Evolutionary conservation across 2,797 vertebrate genomes (phyloP), one percentile per base, ranked within the genome.

Genomic region (Sorex maritimensis): DNA sequence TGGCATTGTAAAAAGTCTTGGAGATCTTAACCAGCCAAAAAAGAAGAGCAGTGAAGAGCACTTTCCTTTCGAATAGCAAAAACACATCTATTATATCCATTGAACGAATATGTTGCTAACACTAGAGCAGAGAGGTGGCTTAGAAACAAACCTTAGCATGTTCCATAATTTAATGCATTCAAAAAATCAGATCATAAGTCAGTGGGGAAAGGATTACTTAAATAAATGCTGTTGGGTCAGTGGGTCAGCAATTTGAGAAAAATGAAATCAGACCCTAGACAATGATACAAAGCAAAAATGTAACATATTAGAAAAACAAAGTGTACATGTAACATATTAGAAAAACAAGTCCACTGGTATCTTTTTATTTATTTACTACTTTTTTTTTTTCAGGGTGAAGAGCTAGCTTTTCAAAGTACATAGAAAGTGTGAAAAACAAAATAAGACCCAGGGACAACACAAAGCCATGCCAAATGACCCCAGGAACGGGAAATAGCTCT

Each of bases 211-310:
- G n/a, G 38, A 46, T 58, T n/a, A 14, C 21, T 85, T 52, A 52
- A 11, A 86, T 78, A 86, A 92, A 90, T 90, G 71, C 34, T 82
- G 52, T 19, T 78, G 67, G 34, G 44, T 73, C 75, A 85, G 61
- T 52, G 49, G 6, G 49, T 44, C 49, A 52, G 49, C 28, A 86
- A 72, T 89, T 81, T 61, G 11, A 28, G 17, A 3, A 69, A 80
- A 69, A 80, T 89, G 38, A 89, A 73, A 44, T 78, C 71, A 86
- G 71, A 68, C 49, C 38, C 9, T 34, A 49, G 58, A n/a, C 81
- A 81, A 46, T 67, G 78, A 23, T 79, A 92, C 2, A 86, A 77
- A 38, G 81, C 81, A 79, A 38, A 74, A 52, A 82, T 72, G 28
- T 80, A 58, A 61, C 61, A n/a, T 44, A 23, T 55, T 81, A 58